phyloP scores from a whole-genome alignment of 2,888 invertebrate genomes.

The Holacanthella duospinosa region DNA sequence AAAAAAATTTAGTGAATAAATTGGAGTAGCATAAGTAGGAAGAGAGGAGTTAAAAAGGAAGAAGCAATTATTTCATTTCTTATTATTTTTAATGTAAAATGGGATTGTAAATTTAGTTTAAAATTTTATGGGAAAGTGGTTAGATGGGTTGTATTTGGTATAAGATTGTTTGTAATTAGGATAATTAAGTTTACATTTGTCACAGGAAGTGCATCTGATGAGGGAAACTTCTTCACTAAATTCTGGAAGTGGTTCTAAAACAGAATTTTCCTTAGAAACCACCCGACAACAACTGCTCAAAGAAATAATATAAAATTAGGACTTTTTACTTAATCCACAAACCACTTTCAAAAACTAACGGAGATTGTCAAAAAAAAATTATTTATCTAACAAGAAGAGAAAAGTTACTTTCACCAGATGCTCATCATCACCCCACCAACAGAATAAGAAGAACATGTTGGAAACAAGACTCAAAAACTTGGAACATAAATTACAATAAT shows the following conservation, averaged over 20 bases:
- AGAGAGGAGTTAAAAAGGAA: not conserved
- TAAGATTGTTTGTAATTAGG: conserved; percentile 30
- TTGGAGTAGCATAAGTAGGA: not conserved
- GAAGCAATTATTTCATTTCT: not conserved
- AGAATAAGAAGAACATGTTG: too few relatives aligned
- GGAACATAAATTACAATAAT: not conserved
- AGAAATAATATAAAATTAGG: not conserved
- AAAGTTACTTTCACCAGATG: not conserved
- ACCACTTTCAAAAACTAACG: not conserved
- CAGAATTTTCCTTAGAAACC: not conserved
- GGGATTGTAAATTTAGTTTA: too few relatives aligned
- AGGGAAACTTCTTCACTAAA: not conserved
- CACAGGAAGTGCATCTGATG: conserved; percentile 31
- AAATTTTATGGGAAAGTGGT: too few relatives aligned
- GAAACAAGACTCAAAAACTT: too few relatives aligned
- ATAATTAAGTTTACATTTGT: conserved; percentile 36
- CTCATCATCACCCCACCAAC: not conserved
- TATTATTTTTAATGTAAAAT: not conserved
- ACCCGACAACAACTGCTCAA: not conserved
- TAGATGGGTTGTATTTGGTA: too few relatives aligned
- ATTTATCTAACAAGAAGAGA: not conserved
- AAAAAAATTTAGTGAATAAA: not conserved
- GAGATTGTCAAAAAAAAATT: not conserved
- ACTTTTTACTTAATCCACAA: not conserved
- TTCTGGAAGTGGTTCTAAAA: not conserved